phyloP scores from a whole-genome alignment of 2,888 invertebrate genomes.

The Platycheirus rosarum region DNA sequence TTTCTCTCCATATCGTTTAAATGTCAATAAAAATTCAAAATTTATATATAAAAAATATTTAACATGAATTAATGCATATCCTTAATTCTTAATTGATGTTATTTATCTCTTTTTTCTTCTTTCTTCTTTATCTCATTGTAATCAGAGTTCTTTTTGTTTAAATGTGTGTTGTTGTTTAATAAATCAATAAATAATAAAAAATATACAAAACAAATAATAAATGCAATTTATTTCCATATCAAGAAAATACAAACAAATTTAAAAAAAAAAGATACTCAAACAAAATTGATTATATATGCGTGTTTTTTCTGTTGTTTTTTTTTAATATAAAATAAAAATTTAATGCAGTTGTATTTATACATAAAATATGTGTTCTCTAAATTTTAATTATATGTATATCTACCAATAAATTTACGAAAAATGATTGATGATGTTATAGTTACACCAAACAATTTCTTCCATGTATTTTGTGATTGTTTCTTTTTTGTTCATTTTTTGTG shows the following conservation, averaged over 20 bases:
- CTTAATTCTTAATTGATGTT: constrained; percentile 59
- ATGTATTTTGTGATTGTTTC: constrained; percentile 67
- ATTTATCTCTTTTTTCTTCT: constrained; percentile 14
- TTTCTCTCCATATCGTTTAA: constrained; percentile 66
- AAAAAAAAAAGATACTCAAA: constrained; percentile 5
- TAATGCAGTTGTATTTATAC: constrained; percentile 25
- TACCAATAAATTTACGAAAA: constrained; percentile 1
- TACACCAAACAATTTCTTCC: constrained; percentile 58
- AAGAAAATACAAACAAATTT: constrained; percentile 25
- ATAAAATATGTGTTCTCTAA: constrained; percentile 21
- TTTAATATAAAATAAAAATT: constrained; percentile 4
- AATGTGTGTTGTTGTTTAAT: constrained; percentile 58
- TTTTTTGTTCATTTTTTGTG: constrained; percentile 24
- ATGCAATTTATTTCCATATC: constrained; percentile 67
- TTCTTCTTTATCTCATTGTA: constrained; percentile 11
- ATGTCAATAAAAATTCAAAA: constrained; percentile 52
- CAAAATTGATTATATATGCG: constrained; percentile 26
- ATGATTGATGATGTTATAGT: constrained; percentile 4
- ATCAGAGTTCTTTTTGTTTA: constrained; percentile 19
- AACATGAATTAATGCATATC: constrained; percentile 69
- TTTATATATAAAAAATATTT: constrained; percentile 22
- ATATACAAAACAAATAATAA: constrained; percentile 12
- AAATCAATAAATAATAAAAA: constrained; percentile 15
- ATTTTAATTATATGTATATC: constrained; percentile 11
- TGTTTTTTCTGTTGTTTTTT: constrained; percentile 17